phyloP scores from a whole-genome alignment of 2,113 vertebrate genomes.

The Rhizomys pruinosus region DNA sequence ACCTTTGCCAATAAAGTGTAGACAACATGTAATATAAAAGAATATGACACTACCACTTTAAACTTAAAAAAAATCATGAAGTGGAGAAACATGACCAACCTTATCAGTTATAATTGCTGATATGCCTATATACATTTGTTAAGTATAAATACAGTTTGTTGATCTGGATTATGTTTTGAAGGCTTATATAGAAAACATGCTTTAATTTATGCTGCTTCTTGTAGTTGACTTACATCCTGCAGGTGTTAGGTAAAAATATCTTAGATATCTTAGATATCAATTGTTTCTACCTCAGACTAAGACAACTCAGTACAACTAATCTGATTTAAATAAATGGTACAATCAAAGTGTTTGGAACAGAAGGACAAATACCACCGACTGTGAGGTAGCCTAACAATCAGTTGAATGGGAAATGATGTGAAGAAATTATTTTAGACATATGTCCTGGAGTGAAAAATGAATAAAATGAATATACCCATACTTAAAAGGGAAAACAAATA shows the following conservation, averaged over 20 bases:
- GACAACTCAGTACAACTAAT: not conserved
- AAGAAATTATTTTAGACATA: constrained; percentile 31
- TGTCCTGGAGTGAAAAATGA: not conserved
- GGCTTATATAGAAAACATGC: not conserved
- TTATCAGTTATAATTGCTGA: not conserved
- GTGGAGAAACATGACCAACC: not conserved
- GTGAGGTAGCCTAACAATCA: not conserved
- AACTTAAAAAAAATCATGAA: not conserved
- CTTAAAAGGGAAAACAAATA: not conserved
- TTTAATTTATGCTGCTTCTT: not conserved
- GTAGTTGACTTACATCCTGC: not conserved
- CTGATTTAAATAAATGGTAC: not conserved
- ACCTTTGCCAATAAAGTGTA: not conserved
- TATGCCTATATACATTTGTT: not conserved
- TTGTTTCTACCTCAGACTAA: not conserved
- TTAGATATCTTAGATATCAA: not conserved
- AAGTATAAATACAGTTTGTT: not conserved
- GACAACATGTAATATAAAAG: not conserved
- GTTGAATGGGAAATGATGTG: not conserved
- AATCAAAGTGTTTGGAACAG: not conserved
- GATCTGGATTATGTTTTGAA: not conserved
- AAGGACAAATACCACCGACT: not conserved
- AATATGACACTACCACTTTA: not conserved
- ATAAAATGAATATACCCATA: not conserved
- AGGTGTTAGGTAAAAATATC: not conserved